phyloP scores from a whole-genome alignment of 2,797 vertebrate genomes.

The Fistularia tabacaria region DNA sequence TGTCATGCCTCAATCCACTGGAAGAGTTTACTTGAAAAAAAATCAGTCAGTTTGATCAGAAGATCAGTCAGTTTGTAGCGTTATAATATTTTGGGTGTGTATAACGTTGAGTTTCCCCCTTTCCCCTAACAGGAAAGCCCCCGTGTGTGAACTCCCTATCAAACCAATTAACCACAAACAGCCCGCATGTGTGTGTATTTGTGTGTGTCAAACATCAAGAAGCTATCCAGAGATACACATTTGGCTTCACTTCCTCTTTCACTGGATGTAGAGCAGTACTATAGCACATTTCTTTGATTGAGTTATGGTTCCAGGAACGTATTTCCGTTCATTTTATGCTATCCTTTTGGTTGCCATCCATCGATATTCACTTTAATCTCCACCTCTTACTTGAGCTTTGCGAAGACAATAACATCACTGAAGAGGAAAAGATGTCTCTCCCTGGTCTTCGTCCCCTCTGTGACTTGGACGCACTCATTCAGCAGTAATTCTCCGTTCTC shows the following conservation, averaged over 20 bases:
- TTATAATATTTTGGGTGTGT: too few species aligned
- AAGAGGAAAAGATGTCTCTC: conserved; percentile 76
- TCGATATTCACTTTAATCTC: neutral
- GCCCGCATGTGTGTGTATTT: neutral
- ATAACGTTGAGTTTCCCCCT: too few species aligned
- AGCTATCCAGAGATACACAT: conserved; percentile 4
- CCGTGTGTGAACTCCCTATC: too few species aligned
- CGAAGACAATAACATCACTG: conserved; percentile 65
- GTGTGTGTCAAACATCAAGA: conserved; percentile 12
- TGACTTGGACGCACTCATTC: conserved; percentile 68
- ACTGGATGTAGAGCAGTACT: neutral
- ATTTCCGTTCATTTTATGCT: too few species aligned
- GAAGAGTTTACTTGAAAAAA: too few species aligned
- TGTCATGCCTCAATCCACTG: too few species aligned
- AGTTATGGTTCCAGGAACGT: too few species aligned
- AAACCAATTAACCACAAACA: too few species aligned
- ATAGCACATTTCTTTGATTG: neutral
- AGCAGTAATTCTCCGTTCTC: conserved; percentile 69
- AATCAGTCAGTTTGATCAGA: too few species aligned
- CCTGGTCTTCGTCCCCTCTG: conserved; percentile 63
- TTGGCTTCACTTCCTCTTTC: conserved; percentile 53
- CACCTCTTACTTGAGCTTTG: conserved; percentile 73
- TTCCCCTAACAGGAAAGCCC: too few species aligned
- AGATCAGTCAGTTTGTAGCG: too few species aligned
- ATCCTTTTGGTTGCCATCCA: too few species aligned